These are phyloP conservation scores for Andrena minutula DNA, from an alignment of 2,888 invertebrate genomes.

Conservation along the genomic window DNA sequence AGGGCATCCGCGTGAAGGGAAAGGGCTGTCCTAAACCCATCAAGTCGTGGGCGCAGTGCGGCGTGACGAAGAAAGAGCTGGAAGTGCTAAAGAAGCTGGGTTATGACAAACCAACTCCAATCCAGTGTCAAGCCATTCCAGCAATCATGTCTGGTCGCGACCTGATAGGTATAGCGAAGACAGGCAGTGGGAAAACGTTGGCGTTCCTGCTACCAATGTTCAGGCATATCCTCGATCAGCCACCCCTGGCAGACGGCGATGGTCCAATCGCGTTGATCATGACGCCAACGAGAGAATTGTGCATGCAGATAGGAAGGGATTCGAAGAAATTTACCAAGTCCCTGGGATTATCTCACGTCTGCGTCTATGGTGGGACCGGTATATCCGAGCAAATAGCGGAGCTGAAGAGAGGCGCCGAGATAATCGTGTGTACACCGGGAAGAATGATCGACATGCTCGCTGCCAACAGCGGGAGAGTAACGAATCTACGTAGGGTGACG, in stretches of 20 bases:
- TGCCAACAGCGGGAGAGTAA: slow-evolving; percentile 98
- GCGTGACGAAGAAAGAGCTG: slow-evolving; percentile 97
- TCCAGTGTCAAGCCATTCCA: slow-evolving; percentile 98
- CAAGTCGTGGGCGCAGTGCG: slow-evolving; percentile 99
- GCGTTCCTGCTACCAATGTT: slow-evolving; percentile 99
- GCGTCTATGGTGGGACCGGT: slow-evolving; percentile 99
- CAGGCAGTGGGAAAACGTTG: slow-evolving; percentile 99
- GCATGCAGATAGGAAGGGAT: slow-evolving; percentile 99
- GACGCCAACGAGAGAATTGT: slow-evolving; percentile 99
- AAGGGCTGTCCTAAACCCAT: slow-evolving; percentile 98
- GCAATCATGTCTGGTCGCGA: slow-evolving; percentile 99
- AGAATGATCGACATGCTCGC: slow-evolving; percentile 99
- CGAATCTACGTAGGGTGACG: slow-evolving; percentile 97
- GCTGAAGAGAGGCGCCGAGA: slow-evolving; percentile 97
- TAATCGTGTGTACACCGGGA: slow-evolving; percentile 99
- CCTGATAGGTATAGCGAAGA: slow-evolving; percentile 99
- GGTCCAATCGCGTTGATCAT: slow-evolving; percentile 98
- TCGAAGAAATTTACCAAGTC: slow-evolving; percentile 97
- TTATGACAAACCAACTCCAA: slow-evolving; percentile 99
- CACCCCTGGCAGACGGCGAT: slow-evolving; percentile 96
- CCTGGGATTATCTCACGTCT: slow-evolving; percentile 94
- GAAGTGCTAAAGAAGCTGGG: slow-evolving; percentile 95
- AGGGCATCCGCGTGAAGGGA: slow-evolving; percentile 98
- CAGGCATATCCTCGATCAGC: slow-evolving; percentile 97
- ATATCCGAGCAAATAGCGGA: slow-evolving; percentile 98